Evolutionary conservation across 1,140 invertebrate species (phyloP).

Genomic region (Hylyphantes graminicola): DNA sequence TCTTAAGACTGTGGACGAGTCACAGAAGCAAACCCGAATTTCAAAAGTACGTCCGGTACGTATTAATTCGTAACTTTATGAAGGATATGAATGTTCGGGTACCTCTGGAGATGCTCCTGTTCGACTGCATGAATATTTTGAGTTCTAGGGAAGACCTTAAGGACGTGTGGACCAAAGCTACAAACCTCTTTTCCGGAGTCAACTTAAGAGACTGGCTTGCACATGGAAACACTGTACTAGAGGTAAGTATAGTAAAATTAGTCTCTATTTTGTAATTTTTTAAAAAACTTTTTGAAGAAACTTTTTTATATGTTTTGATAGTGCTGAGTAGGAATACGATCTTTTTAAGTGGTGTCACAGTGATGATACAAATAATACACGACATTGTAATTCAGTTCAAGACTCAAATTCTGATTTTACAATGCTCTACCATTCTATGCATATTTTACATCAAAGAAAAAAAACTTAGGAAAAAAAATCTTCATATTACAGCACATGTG

Average conservation of each 20-base stretch:
- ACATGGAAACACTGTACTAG: conserved; percentile 16
- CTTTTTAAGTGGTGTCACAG: too few relatives aligned
- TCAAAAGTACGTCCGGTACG: not conserved
- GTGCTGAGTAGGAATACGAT: too few relatives aligned
- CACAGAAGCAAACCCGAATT: conserved; percentile 9
- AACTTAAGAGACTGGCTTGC: conserved; percentile 6
- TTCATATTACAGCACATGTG: too few relatives aligned
- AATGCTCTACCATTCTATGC: too few relatives aligned
- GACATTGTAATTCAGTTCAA: too few relatives aligned
- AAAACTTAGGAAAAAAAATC: too few relatives aligned
- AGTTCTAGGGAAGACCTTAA: not conserved
- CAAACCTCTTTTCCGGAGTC: conserved; percentile 7
- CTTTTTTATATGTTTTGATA: too few relatives aligned
- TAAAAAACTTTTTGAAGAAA: too few relatives aligned
- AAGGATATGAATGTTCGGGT: conserved; percentile 16
- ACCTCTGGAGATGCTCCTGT: conserved; percentile 33
- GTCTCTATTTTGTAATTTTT: too few relatives aligned
- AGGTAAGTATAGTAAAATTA: not conserved
- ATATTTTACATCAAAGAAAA: too few relatives aligned
- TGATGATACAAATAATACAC: too few relatives aligned
- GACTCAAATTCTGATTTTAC: too few relatives aligned
- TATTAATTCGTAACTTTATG: conserved; percentile 6
- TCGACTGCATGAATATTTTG: conserved; percentile 37
- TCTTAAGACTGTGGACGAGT: not conserved
- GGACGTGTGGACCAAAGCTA: conserved; percentile 3